Conservation (phyloP, 2,888 invertebrate species). For the Ditula angustiorana region DNA sequence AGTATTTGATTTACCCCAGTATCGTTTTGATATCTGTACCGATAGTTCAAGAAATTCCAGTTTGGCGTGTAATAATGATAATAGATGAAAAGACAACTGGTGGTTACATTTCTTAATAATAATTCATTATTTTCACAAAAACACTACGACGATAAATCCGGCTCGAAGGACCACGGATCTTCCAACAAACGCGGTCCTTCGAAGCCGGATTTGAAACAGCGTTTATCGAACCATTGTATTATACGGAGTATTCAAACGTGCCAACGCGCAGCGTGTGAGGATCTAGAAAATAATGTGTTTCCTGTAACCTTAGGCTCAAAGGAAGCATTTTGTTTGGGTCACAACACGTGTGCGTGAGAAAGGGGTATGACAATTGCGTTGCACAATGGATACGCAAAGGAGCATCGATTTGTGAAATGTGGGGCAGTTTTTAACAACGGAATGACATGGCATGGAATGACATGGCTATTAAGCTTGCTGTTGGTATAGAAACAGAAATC, state of each 20-base stretch:
- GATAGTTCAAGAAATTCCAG: no score
- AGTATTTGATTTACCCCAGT: no score
- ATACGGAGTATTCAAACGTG: constrained; percentile 60
- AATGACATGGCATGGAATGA: background rate
- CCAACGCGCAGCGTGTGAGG: constrained; percentile 58
- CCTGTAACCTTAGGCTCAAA: constrained; percentile 56
- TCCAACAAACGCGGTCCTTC: constrained; percentile 4
- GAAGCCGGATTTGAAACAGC: constrained; percentile 4
- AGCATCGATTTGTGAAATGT: constrained; percentile 23
- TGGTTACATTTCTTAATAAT: no score
- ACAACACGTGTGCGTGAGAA: constrained; percentile 66
- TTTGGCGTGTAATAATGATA: no score
- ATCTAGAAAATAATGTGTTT: constrained; percentile 77
- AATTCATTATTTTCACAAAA: no score
- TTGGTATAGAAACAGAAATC: background rate
- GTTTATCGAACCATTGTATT: constrained; percentile 8
- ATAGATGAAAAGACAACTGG: no score
- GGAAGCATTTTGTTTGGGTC: constrained; percentile 32
- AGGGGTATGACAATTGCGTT: constrained; percentile 43
- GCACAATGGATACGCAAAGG: constrained; percentile 30
- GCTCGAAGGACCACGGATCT: constrained; percentile 2
- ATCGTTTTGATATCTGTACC: no score
- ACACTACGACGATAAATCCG: background rate
- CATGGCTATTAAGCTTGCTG: background rate
- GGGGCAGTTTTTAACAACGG: constrained; percentile 6